Conservation (phyloP, 2,888 invertebrate genomes). For the Lasioglossum lativentre region DNA sequence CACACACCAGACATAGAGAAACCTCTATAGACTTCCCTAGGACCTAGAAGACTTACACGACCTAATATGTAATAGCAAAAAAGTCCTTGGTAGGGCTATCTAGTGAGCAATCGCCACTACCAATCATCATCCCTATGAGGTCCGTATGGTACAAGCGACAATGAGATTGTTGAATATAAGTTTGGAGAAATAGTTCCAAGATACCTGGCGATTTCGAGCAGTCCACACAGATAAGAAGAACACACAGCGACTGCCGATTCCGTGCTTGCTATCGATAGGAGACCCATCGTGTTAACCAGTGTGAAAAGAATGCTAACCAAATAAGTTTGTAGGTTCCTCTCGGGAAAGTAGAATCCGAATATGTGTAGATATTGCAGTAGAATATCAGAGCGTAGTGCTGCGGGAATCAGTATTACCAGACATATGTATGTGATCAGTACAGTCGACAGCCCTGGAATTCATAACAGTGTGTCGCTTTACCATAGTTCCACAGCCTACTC, state of each 20-base stretch:
- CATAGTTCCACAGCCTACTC: too few relatives aligned
- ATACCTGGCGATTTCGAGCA: neutral
- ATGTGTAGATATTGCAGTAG: neutral
- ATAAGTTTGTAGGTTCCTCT: neutral
- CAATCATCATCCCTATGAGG: too few relatives aligned
- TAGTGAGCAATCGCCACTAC: too few relatives aligned
- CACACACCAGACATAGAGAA: fast-evolving
- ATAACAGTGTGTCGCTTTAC: neutral
- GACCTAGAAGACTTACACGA: neutral
- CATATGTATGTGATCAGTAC: neutral
- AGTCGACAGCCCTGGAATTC: neutral
- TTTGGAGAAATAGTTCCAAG: neutral
- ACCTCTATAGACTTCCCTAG: neutral
- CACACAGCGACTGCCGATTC: neutral
- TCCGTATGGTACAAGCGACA: neutral
- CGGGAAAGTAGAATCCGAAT: neutral
- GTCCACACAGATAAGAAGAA: neutral
- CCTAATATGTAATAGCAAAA: too few relatives aligned
- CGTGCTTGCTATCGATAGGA: neutral
- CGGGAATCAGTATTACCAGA: neutral
- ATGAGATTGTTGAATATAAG: neutral
- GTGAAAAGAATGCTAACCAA: neutral
- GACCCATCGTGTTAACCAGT: neutral
- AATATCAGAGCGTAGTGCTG: neutral
- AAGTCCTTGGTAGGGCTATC: too few relatives aligned